A percentile compares a stretch with the other conserved stretches of the same genome.
Conservation (phyloP, 2,888 invertebrate genomes). For the Drosophila testacea region DNA sequence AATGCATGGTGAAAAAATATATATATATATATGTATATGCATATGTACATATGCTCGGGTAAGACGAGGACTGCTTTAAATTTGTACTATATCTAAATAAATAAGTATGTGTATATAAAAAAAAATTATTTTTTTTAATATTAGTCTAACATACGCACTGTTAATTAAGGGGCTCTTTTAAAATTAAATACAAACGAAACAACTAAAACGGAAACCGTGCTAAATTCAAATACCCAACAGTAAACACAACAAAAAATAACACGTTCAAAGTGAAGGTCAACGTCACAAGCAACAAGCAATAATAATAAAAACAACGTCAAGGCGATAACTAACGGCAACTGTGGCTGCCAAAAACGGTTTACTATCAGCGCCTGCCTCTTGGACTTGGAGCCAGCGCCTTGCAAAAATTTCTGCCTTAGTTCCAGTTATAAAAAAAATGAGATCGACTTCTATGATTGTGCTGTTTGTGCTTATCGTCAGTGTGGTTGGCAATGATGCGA, state of each 20-base stretch:
- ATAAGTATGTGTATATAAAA: constrained; percentile 15
- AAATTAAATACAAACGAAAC: constrained; percentile 56
- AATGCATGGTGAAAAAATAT: constrained; percentile 34
- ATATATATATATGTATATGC: not conserved
- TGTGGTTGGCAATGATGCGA: constrained; percentile 71
- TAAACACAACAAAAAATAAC: constrained; percentile 51
- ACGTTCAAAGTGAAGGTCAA: constrained; percentile 83
- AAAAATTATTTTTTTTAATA: constrained; percentile 16
- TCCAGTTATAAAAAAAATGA: constrained; percentile 32
- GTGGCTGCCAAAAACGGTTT: constrained; percentile 64
- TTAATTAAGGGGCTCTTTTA: constrained; percentile 50
- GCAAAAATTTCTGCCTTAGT: not conserved
- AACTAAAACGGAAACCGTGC: constrained; percentile 52
- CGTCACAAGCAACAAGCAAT: constrained; percentile 49
- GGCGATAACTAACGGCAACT: constrained; percentile 57
- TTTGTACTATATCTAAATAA: not conserved
- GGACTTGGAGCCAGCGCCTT: constrained; percentile 52
- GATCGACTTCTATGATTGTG: constrained; percentile 21
- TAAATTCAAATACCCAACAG: constrained; percentile 37
- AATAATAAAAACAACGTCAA: constrained; percentile 32
- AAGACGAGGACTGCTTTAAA: constrained; percentile 18
- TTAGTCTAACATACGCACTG: constrained; percentile 26
- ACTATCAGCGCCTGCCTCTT: constrained; percentile 40
- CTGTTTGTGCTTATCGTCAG: constrained; percentile 53
- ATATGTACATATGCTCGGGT: constrained; percentile 24